Conservation (phyloP, 2,888 invertebrate species). For the Phania funesta region DNA sequence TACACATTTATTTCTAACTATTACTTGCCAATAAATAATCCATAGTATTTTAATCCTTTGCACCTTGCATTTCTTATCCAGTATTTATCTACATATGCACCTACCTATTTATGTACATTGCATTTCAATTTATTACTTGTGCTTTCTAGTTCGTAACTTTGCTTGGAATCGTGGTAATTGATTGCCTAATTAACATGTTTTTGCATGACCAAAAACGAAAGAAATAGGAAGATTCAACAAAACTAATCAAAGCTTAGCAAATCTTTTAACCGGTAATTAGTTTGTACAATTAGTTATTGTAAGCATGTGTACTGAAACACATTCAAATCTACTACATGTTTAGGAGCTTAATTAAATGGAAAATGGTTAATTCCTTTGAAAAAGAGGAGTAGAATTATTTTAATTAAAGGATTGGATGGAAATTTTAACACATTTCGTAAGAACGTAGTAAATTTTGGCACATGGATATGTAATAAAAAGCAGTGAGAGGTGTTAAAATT, state of each 20-base stretch:
- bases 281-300: constrained; percentile 6
- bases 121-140: constrained; percentile 31
- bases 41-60: neutral
- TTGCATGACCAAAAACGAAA: neutral
- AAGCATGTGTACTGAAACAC: constrained; percentile 18
- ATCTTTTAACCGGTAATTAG: constrained; percentile 59
- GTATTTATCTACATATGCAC: too few relatives aligned
- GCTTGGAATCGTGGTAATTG: constrained; percentile 37
- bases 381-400: neutral
- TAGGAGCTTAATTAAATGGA: constrained; percentile 1
- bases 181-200: constrained; percentile 52
- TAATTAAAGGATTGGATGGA: neutral
- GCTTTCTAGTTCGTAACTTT: neutral
- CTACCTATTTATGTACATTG: too few relatives aligned
- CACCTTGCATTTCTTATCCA: neutral
- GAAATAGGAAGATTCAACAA: neutral
- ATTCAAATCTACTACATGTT: neutral
- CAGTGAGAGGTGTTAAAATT: too few relatives aligned
- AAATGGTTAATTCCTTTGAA: neutral
- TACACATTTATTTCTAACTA: neutral
- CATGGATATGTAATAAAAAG: too few relatives aligned
- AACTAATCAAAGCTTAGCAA: constrained; percentile 55
- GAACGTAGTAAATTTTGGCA: too few relatives aligned
- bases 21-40: constrained; percentile 8
- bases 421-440: neutral